These are phyloP conservation scores for Palythoa grandis DNA, from an alignment of 92 coral and sea anemone genomes.

Conservation along the genomic window DNA sequence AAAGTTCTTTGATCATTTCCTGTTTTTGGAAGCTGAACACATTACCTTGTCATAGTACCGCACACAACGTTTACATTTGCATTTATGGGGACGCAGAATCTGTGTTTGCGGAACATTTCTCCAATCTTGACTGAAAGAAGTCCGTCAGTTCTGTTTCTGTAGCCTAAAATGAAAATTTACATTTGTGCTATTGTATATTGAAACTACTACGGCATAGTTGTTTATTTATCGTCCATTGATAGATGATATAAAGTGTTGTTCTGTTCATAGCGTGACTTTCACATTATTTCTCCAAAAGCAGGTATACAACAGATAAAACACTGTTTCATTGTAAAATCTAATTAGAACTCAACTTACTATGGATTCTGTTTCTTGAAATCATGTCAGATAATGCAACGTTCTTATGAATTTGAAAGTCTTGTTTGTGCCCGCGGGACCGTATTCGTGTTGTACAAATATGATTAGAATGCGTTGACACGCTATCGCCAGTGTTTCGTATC, in stretches of 20 bases:
- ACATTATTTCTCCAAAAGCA: slow-evolving; percentile 10
- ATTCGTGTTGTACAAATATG: slow-evolving; percentile 37
- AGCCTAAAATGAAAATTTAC: slow-evolving; percentile 7
- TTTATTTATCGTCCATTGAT: slow-evolving; percentile 35
- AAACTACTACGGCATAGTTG: slow-evolving; percentile 18
- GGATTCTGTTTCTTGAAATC: background rate
- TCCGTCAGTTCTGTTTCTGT: slow-evolving; percentile 1
- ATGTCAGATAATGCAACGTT: slow-evolving; percentile 8
- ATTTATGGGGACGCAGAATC: background rate
- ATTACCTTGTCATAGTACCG: background rate
- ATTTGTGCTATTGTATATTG: slow-evolving; percentile 3
- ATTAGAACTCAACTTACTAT: background rate
- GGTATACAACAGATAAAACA: background rate
- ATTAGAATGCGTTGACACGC: slow-evolving; percentile 42
- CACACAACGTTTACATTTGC: background rate
- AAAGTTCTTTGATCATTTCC: slow-evolving; percentile 21
- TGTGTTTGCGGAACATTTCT: background rate
- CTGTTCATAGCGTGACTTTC: slow-evolving; percentile 46
- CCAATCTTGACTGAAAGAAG: background rate
- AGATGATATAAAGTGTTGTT: slow-evolving; percentile 36
- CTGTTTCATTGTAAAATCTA: background rate
- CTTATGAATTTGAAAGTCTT: slow-evolving; percentile 29
- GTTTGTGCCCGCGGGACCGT: slow-evolving; percentile 47
- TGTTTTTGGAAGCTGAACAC: slow-evolving; percentile 16
- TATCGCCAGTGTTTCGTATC: slow-evolving; percentile 3